Evolutionary conservation across 2,797 vertebrate genomes (phyloP).

Genomic region (Macropus fuliginosus): DNA sequence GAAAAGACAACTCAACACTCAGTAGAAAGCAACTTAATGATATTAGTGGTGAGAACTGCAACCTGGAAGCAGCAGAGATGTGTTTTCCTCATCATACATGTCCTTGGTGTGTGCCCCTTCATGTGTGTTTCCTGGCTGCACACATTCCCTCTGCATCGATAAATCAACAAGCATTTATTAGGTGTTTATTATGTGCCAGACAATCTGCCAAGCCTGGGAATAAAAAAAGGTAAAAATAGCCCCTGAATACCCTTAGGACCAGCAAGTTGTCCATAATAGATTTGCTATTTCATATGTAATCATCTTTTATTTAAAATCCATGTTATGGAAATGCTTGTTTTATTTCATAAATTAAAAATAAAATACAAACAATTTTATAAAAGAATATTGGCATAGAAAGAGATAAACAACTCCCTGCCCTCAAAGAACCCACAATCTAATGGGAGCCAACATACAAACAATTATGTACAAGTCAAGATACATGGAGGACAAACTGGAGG

Average conservation of each 20-base stretch:
- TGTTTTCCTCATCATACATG: not conserved
- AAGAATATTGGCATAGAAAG: not conserved
- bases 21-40: not conserved
- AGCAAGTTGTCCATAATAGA: not conserved
- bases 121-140: not conserved
- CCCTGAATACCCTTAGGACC: not conserved
- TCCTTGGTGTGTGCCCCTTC: not conserved
- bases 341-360: not conserved
- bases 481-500: not conserved
- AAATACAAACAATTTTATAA: not conserved
- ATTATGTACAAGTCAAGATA: not conserved
- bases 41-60: not conserved
- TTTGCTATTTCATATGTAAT: not conserved
- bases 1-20: not conserved
- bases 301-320: not conserved
- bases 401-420: too few species aligned
- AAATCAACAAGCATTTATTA: not conserved
- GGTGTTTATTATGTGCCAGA: not conserved
- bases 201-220: not conserved
- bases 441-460: not conserved
- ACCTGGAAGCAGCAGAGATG: not conserved
- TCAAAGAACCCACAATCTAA: not conserved
- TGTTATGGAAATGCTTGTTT: not conserved
- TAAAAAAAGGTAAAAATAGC: not conserved
- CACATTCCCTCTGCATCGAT: not conserved